These are phyloP conservation scores for Oscheius sp. DNA, from an alignment of 2,888 invertebrate species.

Conservation along the genomic window DNA sequence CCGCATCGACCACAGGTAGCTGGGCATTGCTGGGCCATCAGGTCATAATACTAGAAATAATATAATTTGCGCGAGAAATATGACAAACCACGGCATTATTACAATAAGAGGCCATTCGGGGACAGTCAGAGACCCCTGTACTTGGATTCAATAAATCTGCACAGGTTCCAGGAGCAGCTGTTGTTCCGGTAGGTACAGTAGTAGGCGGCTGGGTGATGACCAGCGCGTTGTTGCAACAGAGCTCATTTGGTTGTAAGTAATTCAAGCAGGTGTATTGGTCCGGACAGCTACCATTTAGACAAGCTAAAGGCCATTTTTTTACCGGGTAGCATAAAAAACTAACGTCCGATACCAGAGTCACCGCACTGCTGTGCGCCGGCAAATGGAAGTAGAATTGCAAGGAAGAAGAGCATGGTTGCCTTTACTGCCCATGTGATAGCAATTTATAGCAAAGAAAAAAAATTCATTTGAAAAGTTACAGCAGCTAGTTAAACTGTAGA, in stretches of 20 bases:
- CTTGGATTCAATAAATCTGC: conserved; percentile 37
- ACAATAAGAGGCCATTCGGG: background rate
- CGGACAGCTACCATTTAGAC: background rate
- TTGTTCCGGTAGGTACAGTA: background rate
- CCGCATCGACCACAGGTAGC: too few relatives aligned
- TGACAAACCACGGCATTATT: too few relatives aligned
- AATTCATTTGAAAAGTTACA: background rate
- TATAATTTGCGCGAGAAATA: too few relatives aligned
- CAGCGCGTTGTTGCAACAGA: background rate
- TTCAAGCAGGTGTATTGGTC: background rate
- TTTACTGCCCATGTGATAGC: background rate
- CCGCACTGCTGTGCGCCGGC: background rate
- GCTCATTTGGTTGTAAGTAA: background rate
- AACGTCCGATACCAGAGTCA: background rate
- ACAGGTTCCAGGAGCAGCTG: conserved; percentile 27
- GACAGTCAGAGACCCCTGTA: conserved; percentile 17
- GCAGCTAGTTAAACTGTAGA: background rate
- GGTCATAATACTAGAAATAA: too few relatives aligned
- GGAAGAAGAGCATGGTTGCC: background rate
- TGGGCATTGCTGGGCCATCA: too few relatives aligned
- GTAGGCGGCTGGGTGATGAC: background rate
- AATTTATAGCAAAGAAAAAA: too few relatives aligned
- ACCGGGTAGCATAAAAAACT: background rate
- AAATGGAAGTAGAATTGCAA: background rate
- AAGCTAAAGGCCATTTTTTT: background rate